Conservation (phyloP, 2,888 invertebrate genomes). For the Philhelius pedissequus region DNA sequence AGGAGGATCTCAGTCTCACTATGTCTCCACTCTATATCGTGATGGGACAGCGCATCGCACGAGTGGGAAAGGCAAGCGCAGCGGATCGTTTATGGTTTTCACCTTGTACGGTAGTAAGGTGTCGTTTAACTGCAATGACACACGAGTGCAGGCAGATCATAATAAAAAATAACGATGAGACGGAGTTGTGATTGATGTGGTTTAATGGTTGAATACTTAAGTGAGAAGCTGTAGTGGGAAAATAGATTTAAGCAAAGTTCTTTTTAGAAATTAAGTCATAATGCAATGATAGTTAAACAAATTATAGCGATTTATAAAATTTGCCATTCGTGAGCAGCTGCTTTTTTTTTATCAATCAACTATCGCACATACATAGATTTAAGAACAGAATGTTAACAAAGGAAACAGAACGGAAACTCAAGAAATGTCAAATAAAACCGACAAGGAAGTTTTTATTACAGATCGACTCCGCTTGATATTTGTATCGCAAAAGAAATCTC, state of each 20-base stretch:
- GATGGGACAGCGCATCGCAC: neutral
- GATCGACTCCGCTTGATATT: too few relatives aligned
- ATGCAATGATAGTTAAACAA: neutral
- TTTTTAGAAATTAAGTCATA: neutral
- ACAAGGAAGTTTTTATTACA: too few relatives aligned
- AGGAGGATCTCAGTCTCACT: conserved; percentile 36
- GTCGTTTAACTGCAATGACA: conserved; percentile 46
- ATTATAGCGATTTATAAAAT: neutral
- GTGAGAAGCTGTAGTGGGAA: neutral
- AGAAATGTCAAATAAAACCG: too few relatives aligned
- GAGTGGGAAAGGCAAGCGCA: conserved; percentile 15
- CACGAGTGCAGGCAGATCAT: conserved; percentile 21
- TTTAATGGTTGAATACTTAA: neutral
- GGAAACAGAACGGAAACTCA: too few relatives aligned
- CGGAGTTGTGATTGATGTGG: conserved; percentile 18
- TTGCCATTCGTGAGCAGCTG: neutral
- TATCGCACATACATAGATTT: too few relatives aligned
- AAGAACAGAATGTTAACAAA: too few relatives aligned
- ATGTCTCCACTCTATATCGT: neutral
- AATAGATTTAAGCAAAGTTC: neutral
- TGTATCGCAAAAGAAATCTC: too few relatives aligned
- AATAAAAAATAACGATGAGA: conserved; percentile 11
- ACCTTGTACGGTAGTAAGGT: conserved; percentile 59
- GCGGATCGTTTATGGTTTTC: conserved; percentile 59
- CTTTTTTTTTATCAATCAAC: too few relatives aligned